Evolutionary conservation across 1,140 invertebrate species (phyloP).

Genomic region (Macrostomum lignano): DNA sequence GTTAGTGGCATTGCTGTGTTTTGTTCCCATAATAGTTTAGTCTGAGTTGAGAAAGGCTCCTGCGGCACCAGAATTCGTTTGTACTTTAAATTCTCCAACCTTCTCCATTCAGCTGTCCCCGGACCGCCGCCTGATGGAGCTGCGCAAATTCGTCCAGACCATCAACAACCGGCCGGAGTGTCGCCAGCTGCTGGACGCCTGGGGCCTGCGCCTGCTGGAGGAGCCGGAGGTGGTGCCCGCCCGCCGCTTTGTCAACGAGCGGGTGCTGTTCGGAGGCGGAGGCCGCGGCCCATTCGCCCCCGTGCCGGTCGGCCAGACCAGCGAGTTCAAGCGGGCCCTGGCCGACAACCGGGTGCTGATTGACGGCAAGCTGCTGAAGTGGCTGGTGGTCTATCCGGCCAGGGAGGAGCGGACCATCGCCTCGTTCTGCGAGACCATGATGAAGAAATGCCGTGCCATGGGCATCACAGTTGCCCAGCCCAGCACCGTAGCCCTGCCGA

Average conservation of each 20-base stretch:
- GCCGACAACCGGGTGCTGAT: constrained; percentile 3
- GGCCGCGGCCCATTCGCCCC: constrained; percentile 5
- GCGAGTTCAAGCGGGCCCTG: constrained; percentile 10
- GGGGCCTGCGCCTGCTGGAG: constrained; percentile 45
- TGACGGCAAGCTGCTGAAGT: constrained; percentile 5
- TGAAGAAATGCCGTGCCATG: not conserved
- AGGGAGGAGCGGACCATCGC: constrained; percentile 1
- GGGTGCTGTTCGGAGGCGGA: constrained; percentile 36
- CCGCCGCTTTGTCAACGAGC: constrained; percentile 37
- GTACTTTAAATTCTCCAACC: too few relatives aligned
- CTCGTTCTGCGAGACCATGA: constrained; percentile 9
- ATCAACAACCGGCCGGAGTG: constrained; percentile 35
- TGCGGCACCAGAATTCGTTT: constrained; percentile 4
- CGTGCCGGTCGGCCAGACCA: constrained; percentile 8
- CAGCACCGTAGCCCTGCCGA: constrained; percentile 10
- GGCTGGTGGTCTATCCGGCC: constrained; percentile 7
- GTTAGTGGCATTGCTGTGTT: not conserved
- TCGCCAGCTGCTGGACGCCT: constrained; percentile 38
- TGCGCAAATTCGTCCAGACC: constrained; percentile 33
- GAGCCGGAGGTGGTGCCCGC: constrained; percentile 36
- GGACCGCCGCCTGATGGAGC: constrained; percentile 29
- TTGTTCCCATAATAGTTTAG: constrained; percentile 5
- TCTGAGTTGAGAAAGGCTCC: constrained; percentile 7
- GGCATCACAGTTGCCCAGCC: constrained; percentile 5
- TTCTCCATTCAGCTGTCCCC: constrained; percentile 47